Evolutionary conservation across 1,140 invertebrate genomes (phyloP), one percentile per base, ranked within the genome.

Genomic region (Rhizoglyphus robini): DNA sequence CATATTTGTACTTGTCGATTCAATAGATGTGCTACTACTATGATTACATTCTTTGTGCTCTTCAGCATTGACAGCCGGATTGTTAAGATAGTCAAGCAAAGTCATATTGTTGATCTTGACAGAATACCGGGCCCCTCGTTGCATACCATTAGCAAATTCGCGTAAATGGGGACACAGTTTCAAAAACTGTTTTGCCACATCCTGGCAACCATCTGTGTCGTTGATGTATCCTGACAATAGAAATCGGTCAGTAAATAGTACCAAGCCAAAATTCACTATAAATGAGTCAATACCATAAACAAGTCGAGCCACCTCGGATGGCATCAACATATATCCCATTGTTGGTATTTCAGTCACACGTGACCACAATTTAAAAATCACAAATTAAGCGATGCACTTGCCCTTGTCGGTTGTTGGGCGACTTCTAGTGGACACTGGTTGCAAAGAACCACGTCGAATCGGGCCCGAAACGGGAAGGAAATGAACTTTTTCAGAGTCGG

Each of bases 111-210:
- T 54, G 20, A 54, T 54, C 51, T 54, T 54, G 8, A 23, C 20
- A 8, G 51, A 54, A 32, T 54, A 54, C 8, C 20, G 15, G 15
- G 20, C 51, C 15, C 51, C 51, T 11, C 51, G 31, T 11, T 5
- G 20, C 8, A 8, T 11, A 54, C 51, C 51, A 25, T 54, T 23
- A 27, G 51, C 51, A 20, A 54, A 54, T 32, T 54, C 51, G 8
- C 20, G 51, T 54, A 54, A 23, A 25, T 27, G 31, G 8, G 51
- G 51, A 32, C 51, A 54, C 20, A 23, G 15, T 5, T 54, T 32
- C 8, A 54, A 20, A 54, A 54, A 54, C 51, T 54, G 51, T 54
- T 54, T 54, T 27, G 51, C 51, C 23, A 54, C 51, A 32, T 54
- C 51, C 23, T 54, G 23, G 51, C 51, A 54, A 27, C 51, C 51